Evolutionary conservation across 2,888 invertebrate genomes (phyloP).

Genomic region (Pogonocherus hispidulus): DNA sequence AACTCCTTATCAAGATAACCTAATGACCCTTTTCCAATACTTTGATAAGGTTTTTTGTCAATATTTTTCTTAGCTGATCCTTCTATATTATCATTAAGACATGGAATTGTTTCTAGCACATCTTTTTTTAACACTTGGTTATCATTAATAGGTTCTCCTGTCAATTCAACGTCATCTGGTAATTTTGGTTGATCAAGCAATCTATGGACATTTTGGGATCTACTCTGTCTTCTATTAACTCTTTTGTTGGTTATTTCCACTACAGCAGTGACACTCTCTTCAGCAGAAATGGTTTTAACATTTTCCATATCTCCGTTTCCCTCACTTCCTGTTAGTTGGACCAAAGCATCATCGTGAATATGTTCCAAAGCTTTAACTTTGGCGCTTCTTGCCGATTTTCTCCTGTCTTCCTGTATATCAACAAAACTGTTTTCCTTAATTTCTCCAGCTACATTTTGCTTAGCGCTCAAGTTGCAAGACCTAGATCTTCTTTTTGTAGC

Average conservation of each 20-base stretch:
- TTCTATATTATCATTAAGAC: neutral
- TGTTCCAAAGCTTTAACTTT: constrained; percentile 57
- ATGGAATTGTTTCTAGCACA: neutral
- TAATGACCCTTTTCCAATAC: neutral
- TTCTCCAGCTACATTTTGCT: neutral
- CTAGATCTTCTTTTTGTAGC: neutral
- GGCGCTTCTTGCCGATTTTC: constrained; percentile 48
- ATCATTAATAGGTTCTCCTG: neutral
- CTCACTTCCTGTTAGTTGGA: constrained; percentile 49
- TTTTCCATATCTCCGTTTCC: constrained; percentile 27
- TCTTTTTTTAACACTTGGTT: neutral
- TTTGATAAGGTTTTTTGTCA: neutral
- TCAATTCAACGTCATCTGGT: neutral
- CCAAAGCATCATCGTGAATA: constrained; percentile 55
- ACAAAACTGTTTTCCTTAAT: constrained; percentile 19
- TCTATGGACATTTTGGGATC: neutral
- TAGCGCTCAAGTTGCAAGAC: neutral
- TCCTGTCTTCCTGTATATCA: constrained; percentile 29
- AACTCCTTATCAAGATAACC: neutral
- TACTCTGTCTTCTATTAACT: constrained; percentile 10
- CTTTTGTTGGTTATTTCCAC: constrained; percentile 18
- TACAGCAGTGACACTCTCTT: constrained; percentile 1
- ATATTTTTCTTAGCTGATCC: constrained; percentile 9
- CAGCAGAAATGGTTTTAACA: constrained; percentile 12
- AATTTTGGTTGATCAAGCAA: neutral